These are phyloP conservation scores for Cataglyphis cursor DNA, from an alignment of 2,888 invertebrate species.

Conservation along the genomic window DNA sequence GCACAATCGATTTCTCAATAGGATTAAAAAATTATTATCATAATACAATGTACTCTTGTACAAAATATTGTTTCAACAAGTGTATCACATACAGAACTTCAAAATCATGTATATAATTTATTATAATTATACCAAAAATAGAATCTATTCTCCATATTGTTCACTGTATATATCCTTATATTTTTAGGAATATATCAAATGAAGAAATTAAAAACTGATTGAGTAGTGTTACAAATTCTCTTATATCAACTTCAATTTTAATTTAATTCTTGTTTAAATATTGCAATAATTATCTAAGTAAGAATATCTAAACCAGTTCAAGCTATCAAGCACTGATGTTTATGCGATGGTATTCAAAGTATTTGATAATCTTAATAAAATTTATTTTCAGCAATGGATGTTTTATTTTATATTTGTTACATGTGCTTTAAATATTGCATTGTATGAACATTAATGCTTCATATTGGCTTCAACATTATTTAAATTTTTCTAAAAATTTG, in stretches of 20 bases:
- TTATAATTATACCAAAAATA: conserved; percentile 13
- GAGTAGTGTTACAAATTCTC: background rate
- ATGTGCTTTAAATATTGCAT: background rate
- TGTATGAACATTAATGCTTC: background rate
- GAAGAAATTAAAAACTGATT: background rate
- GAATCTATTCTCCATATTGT: background rate
- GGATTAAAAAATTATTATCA: conserved; percentile 21
- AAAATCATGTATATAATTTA: conserved; percentile 24
- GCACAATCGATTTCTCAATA: conserved; percentile 2
- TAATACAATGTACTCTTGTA: conserved; percentile 27
- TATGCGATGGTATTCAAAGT: background rate
- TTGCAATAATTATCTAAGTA: background rate
- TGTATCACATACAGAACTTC: background rate
- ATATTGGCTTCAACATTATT: background rate
- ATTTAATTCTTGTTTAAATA: background rate
- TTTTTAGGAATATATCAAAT: conserved; percentile 31
- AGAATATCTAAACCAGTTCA: background rate
- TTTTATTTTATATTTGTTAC: background rate
- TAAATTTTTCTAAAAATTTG: background rate
- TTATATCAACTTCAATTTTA: background rate
- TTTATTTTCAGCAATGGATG: background rate
- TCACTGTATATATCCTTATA: conserved; percentile 16
- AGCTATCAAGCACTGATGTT: background rate
- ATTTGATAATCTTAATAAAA: background rate
- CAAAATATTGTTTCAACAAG: conserved; percentile 20